A percentile compares a stretch with the other conserved stretches of the same genome.
phyloP scores from a whole-genome alignment of 1,140 invertebrate genomes.

The Drosophila willistoni region DNA sequence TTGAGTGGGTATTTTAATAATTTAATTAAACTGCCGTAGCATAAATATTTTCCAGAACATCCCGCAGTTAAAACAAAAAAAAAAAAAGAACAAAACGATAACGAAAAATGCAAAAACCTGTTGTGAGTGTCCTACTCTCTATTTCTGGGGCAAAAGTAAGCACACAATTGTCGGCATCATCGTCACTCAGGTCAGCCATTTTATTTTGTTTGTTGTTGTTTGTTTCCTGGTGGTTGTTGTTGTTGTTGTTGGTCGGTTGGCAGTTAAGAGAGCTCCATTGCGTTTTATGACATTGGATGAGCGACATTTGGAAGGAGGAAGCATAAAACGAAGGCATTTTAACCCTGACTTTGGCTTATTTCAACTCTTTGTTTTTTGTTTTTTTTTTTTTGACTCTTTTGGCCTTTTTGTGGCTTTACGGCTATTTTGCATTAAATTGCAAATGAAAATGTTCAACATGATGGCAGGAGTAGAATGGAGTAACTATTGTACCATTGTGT shows the following conservation, averaged over 20 bases:
- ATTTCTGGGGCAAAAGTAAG: conserved; percentile 19
- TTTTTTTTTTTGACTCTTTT: conserved; percentile 35
- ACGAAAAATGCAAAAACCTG: neutral
- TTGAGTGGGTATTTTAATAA: neutral
- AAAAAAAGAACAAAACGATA: neutral
- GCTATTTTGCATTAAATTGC: conserved; percentile 67
- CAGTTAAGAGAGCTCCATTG: conserved; percentile 62
- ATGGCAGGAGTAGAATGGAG: neutral
- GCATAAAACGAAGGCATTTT: conserved; percentile 18
- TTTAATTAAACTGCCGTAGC: too few relatives aligned
- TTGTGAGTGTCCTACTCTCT: conserved; percentile 5
- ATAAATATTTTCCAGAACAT: neutral
- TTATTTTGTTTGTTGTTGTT: conserved; percentile 24
- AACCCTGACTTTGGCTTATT: conserved; percentile 34
- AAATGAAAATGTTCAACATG: conserved; percentile 42
- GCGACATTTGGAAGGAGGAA: too few relatives aligned
- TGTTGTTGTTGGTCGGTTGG: conserved; percentile 15
- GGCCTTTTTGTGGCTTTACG: conserved; percentile 61
- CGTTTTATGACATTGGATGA: conserved; percentile 56
- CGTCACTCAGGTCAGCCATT: conserved; percentile 52
- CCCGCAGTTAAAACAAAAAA: neutral
- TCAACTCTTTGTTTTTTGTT: conserved; percentile 25
- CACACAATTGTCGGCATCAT: conserved; percentile 55
- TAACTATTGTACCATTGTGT: conserved; percentile 37
- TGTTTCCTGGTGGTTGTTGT: conserved; percentile 5